These are phyloP conservation scores for Diphyllodes magnificus DNA, from an alignment of 2,113 vertebrate species.

Conservation along the genomic window DNA sequence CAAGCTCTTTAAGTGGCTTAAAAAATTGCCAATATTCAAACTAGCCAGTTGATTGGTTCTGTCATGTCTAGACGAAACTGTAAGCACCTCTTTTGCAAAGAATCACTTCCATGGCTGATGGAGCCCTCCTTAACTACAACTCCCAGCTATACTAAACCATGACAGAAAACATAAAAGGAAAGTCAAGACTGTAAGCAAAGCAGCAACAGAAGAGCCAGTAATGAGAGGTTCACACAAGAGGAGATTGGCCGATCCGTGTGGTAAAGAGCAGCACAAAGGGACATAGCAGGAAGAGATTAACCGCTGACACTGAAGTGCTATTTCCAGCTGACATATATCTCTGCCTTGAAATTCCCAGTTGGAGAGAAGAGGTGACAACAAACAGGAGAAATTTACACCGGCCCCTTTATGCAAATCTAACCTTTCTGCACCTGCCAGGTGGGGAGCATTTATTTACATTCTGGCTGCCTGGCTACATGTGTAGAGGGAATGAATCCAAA, in stretches of 20 bases:
- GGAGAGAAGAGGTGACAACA: not conserved
- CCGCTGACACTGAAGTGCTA: not conserved
- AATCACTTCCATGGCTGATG: too few relatives aligned
- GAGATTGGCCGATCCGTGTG: not conserved
- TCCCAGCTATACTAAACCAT: too few relatives aligned
- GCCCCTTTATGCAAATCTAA: constrained; percentile 46
- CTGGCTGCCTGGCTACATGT: not conserved
- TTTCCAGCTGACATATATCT: constrained; percentile 55
- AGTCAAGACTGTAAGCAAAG: not conserved
- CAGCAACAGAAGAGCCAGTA: not conserved
- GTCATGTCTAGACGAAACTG: too few relatives aligned
- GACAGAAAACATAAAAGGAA: not conserved
- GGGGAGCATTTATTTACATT: not conserved
- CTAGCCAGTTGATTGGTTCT: too few relatives aligned
- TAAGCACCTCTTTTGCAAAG: too few relatives aligned
- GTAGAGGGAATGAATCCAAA: not conserved
- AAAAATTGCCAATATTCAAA: too few relatives aligned
- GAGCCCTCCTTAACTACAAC: too few relatives aligned
- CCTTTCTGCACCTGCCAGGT: constrained; percentile 42
- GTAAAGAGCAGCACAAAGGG: not conserved
- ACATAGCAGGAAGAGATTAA: not conserved
- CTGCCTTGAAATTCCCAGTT: constrained; percentile 13
- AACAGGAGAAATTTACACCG: constrained; percentile 30
- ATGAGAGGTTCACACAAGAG: not conserved
- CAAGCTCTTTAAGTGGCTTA: too few relatives aligned